These are phyloP conservation scores for Ceyx margarethae DNA, from an alignment of 2,113 vertebrate species.

Conservation along the genomic window DNA sequence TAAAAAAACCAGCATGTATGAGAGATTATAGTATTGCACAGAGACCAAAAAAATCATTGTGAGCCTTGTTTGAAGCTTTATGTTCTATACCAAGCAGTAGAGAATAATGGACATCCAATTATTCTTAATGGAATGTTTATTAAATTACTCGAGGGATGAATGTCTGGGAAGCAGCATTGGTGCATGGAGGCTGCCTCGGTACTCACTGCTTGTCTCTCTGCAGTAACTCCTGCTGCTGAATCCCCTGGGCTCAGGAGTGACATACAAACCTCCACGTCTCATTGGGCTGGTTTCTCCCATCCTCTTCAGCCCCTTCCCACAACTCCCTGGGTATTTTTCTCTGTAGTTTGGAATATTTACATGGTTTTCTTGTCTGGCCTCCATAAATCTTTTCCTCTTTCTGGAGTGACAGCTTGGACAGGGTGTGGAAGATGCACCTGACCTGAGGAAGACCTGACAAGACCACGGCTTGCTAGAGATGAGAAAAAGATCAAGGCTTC, in stretches of 20 bases:
- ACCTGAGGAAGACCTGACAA: neutral
- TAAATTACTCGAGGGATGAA: neutral
- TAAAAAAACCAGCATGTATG: neutral
- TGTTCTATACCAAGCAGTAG: neutral
- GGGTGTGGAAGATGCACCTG: neutral
- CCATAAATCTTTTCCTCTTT: neutral
- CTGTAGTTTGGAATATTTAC: neutral
- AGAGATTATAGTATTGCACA: neutral
- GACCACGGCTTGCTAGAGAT: neutral
- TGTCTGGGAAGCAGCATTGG: neutral
- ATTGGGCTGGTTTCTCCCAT: rapidly evolving
- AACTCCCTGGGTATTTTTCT: neutral
- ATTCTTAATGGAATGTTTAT: neutral
- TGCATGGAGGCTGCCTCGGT: neutral
- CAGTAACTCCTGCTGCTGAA: neutral
- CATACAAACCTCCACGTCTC: neutral
- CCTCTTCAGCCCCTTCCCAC: rapidly evolving
- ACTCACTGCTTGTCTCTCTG: neutral
- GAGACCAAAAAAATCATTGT: neutral
- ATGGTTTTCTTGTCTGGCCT: neutral
- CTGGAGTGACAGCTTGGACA: neutral
- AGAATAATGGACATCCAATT: neutral
- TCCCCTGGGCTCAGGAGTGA: too few species aligned
- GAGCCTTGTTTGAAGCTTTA: neutral
- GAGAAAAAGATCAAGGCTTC: neutral